Evolutionary conservation across 2,113 vertebrate species (phyloP).

Genomic region (Mastomys natalensis): DNA sequence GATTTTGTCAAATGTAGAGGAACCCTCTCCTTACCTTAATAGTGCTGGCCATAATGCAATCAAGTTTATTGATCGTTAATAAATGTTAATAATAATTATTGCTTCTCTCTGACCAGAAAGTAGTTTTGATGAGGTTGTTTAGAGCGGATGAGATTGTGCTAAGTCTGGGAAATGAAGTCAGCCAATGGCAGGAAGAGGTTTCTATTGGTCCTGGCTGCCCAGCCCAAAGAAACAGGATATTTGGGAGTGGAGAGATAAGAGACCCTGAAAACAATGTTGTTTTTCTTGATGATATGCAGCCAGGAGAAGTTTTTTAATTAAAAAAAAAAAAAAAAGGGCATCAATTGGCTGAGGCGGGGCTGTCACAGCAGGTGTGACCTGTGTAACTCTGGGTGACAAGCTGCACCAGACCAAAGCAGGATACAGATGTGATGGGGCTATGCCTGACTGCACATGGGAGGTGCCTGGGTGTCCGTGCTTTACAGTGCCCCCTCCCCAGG

Average conservation of each 20-base stretch:
- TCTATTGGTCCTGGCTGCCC: constrained; percentile 95
- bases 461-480: constrained; percentile 49
- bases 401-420: constrained; percentile 83
- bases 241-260: constrained; percentile 96
- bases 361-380: constrained; percentile 88
- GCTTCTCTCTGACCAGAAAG: constrained; percentile 92
- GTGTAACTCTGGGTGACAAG: constrained; percentile 83
- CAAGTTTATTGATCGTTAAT: constrained; percentile 91
- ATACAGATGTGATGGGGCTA: constrained; percentile 89
- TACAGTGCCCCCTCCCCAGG: neutral
- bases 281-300: constrained; percentile 93
- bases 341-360: constrained; percentile 83
- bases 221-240: constrained; percentile 97
- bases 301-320: constrained; percentile 84
- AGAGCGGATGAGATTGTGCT: constrained; percentile 97
- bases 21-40: constrained; percentile 93
- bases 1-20: constrained; percentile 73
- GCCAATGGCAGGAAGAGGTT: constrained; percentile 96
- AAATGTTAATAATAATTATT: constrained; percentile 92
- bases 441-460: constrained; percentile 68
- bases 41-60: constrained; percentile 93
- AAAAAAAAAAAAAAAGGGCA: constrained; percentile 64
- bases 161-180: constrained; percentile 98
- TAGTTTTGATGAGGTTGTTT: constrained; percentile 93
- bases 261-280: constrained; percentile 96